phyloP scores from a whole-genome alignment of 2,888 invertebrate genomes.

The Cosmia trapezina region DNA sequence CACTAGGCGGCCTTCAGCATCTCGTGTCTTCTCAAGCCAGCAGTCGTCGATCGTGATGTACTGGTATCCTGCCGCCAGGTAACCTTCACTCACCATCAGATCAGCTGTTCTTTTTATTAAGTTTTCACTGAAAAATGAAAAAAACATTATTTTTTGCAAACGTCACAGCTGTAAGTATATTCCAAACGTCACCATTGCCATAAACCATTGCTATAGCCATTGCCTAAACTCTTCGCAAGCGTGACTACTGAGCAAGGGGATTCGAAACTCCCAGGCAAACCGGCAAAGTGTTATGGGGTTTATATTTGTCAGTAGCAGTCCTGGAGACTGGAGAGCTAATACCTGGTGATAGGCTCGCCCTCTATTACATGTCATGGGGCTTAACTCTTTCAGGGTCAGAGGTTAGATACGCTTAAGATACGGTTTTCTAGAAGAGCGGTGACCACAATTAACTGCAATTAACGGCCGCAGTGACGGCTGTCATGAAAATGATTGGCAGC shows the following conservation, averaged over 20 bases:
- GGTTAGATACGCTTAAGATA: too few relatives aligned
- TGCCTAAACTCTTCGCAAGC: not conserved
- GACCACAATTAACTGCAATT: too few relatives aligned
- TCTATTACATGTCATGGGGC: not conserved
- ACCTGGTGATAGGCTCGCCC: too few relatives aligned
- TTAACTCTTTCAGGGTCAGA: too few relatives aligned
- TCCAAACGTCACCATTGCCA: not conserved
- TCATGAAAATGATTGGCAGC: too few relatives aligned
- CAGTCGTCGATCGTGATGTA: slow-evolving; percentile 94
- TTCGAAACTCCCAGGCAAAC: not conserved
- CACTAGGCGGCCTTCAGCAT: slow-evolving; percentile 90
- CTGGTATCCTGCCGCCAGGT: slow-evolving; percentile 92
- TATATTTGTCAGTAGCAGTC: not conserved
- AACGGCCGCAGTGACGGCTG: too few relatives aligned
- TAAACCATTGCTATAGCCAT: too few relatives aligned
- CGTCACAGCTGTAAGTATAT: not conserved
- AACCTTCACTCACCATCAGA: slow-evolving; percentile 90
- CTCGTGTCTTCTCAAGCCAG: slow-evolving; percentile 92
- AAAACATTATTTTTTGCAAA: not conserved
- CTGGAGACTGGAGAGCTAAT: too few relatives aligned
- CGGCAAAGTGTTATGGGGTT: not conserved
- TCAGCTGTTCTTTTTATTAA: slow-evolving; percentile 89
- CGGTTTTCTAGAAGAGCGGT: too few relatives aligned
- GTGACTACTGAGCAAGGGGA: not conserved
- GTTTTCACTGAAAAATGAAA: slow-evolving; percentile 46